Base-by-base conservation (phyloP, 2,113 vertebrate species). In the Myotis brandtii region DNA sequence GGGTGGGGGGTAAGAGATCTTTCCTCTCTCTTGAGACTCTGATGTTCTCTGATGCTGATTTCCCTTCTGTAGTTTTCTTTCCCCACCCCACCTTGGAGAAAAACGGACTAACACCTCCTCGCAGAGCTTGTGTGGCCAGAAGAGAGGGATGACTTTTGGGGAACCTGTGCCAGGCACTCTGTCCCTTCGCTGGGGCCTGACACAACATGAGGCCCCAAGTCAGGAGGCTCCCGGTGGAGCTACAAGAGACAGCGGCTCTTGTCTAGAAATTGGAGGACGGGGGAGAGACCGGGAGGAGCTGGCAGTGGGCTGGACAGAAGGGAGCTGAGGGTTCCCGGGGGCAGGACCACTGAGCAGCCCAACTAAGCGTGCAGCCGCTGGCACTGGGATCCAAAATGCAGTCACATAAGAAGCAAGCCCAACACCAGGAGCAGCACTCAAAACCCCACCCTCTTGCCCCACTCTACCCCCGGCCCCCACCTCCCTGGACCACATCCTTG, bases 81-180 rank as follows among this genome's bases (percentile, higher is more conserved):
- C 37, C 10, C 8, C 50, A 40, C 3, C 40, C 10, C 59, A 56
- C 25, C 32, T 34, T 34, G 4, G 32, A 37, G 52, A 12, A n/a
- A 75, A 86, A 95, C 56, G 64, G 21, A 62, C 69, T 5, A 80
- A 73, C 34, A 66, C 46, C 82, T 91, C 88, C 76, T 95, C 89
- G 17, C 46, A 37, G 34, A 59, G 32, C 48, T 21, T 30, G 25
- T 43, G 70, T 81, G 48, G 83, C 66, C 48, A 34, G 27, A 76
- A 23, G 34, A 87, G 50, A 67, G 32, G 21, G 32, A 11, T 81
- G 32, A 46, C 6, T 0, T 67, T 54, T 1, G 5, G 46, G 66
- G 20, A 86, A 56, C 9, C 43, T 62, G 32, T 84, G 46, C 52
- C 48, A 59, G 34, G 80, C 13, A 50, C 1, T 32, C 23, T 8